These are phyloP conservation scores for Gallinago media DNA, from an alignment of 2,113 vertebrate species.

Conservation along the genomic window DNA sequence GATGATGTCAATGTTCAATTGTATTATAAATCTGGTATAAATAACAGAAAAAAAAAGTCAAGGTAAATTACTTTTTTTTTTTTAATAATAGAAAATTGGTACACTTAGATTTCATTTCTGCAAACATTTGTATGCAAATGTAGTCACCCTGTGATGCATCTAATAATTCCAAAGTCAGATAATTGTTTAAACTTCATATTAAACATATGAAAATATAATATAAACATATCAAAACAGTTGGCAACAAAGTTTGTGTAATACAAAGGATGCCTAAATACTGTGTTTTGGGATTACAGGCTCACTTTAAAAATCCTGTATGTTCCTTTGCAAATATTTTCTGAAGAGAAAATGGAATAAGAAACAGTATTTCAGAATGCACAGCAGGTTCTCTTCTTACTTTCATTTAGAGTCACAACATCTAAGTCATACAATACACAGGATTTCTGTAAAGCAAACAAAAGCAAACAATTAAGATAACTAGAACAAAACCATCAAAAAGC, in stretches of 20 bases:
- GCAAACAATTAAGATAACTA: conserved; percentile 15
- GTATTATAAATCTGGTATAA: background rate
- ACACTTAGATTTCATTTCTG: background rate
- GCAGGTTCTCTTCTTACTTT: conserved; percentile 64
- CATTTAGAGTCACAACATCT: conserved; percentile 52
- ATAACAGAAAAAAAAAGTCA: background rate
- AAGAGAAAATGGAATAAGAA: background rate
- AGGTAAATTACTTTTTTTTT: background rate
- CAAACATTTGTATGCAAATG: conserved; percentile 1
- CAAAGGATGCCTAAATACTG: background rate
- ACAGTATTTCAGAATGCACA: conserved; percentile 49
- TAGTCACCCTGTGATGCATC: background rate
- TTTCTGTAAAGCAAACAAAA: conserved; percentile 63
- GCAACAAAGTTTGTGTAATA: background rate
- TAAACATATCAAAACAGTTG: conserved; percentile 20
- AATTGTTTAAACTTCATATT: background rate
- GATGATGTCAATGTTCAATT: background rate
- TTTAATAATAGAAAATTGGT: conserved; percentile 29
- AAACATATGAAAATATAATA: conserved; percentile 48
- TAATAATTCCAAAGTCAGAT: background rate
- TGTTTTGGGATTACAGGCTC: background rate
- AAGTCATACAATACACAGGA: conserved; percentile 43
- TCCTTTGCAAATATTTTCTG: background rate
- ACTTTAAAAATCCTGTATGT: background rate
- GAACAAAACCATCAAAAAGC: background rate